These are phyloP conservation scores for Brenthis hecate DNA, from an alignment of 2,888 invertebrate genomes.

Conservation along the genomic window DNA sequence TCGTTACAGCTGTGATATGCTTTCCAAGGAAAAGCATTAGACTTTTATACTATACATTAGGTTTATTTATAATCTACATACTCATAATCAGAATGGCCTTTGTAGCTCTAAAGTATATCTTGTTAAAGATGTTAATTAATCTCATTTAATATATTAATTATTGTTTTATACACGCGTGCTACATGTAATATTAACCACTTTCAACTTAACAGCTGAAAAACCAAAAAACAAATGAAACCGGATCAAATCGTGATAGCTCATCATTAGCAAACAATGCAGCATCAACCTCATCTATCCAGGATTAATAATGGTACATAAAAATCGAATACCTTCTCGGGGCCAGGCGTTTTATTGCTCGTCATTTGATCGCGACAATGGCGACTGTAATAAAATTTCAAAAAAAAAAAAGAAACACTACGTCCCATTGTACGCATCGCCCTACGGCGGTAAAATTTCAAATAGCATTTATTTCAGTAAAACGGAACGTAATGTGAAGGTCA, in stretches of 20 bases:
- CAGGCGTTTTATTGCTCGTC: slow-evolving; percentile 50
- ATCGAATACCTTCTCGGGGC: slow-evolving; percentile 45
- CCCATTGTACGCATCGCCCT: slow-evolving; percentile 57
- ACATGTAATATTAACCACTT: too few species aligned
- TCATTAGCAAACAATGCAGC: slow-evolving; percentile 39
- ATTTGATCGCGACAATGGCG: slow-evolving; percentile 54
- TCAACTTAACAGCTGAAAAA: too few species aligned
- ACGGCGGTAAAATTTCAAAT: slow-evolving; percentile 49
- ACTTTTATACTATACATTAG: too few species aligned
- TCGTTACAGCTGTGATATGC: too few species aligned
- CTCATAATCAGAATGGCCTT: too few species aligned
- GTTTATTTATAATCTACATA: too few species aligned
- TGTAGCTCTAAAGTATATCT: too few species aligned
- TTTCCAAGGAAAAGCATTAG: too few species aligned
- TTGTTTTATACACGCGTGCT: too few species aligned
- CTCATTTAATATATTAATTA: too few species aligned
- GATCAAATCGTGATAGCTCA: slow-evolving; percentile 11
- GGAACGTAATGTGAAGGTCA: slow-evolving; percentile 50
- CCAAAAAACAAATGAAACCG: too few species aligned
- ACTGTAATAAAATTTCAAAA: slow-evolving; percentile 53
- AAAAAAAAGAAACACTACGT: slow-evolving; percentile 48
- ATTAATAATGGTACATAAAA: slow-evolving; percentile 47
- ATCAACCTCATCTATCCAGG: slow-evolving; percentile 40
- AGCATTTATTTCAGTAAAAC: slow-evolving; percentile 49
- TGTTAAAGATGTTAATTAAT: too few species aligned